Base-by-base conservation (phyloP, 2,113 vertebrate species). In the Erinaceus europaeus region DNA sequence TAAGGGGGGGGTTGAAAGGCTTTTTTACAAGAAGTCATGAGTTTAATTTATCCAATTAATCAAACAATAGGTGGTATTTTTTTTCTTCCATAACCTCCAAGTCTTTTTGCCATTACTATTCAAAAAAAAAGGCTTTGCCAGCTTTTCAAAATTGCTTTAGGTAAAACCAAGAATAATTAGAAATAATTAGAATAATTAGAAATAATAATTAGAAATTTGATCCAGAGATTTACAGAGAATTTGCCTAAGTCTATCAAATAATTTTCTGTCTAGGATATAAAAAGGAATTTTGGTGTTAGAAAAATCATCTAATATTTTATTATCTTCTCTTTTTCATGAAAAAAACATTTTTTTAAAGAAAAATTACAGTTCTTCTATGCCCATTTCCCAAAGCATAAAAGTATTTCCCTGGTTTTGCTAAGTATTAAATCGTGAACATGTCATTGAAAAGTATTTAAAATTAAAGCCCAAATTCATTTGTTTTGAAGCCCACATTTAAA, bases 41-140 rank as follows among this genome's bases (percentile, higher is more conserved):
- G 17, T 78, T 86, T 89, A 76, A 69, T 92, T 69, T 91, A n/a
- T 84, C n/a, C 42, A 72, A 8, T 84, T 92, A 93, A 89, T 95
- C 69, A 90, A 90, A 89, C 62, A 76, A 59, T 68, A 77, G 59
- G 83, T 64, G 73, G 44, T 36, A 48, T 75, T 9, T 74, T 12
- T n/a, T 78, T 81, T 57, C 15, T 78, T 91, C 61, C 13, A 20
- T 86, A 82, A 38, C 6, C 40, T 89, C 36, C 57, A 80, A 55
- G 9, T 53, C 86, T 52, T 25, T 87, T 90, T 73, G 34, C 62
- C 64, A 44, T 89, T 72, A 57, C 55, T 46, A 91, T 27, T 57
- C n/a, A 9, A 17, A 40, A 23, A 40, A 23, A 83, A 9, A 83
- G 32, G 79, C 36, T 64, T 91, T 71, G 53, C 44, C 65, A 84